A percentile compares a stretch with the other conserved stretches of the same genome.
Conservation (phyloP, 2,113 vertebrate species). For the Sigmodon hispidus region DNA sequence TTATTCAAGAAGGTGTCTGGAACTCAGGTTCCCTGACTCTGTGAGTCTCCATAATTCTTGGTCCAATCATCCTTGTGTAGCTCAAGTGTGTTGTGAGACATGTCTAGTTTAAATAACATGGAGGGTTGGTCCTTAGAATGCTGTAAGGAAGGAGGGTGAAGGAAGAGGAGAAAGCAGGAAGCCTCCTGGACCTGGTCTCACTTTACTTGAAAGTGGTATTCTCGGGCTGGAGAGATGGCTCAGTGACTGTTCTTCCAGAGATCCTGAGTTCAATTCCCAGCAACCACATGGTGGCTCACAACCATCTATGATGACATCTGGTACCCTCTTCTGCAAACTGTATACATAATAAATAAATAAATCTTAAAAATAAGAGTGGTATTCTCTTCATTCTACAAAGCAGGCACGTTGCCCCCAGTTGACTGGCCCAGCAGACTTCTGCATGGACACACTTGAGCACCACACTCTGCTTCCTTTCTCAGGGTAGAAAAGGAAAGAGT, state of each 20-base stretch:
- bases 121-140: neutral
- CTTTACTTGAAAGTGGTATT: neutral
- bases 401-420: neutral
- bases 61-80: neutral
- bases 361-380: no score
- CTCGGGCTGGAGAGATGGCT: no score
- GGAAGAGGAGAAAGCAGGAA: neutral
- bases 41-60: neutral
- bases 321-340: no score
- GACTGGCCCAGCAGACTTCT: neutral
- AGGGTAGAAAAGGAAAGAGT: neutral
- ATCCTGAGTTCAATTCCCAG: no score
- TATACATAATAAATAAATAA: no score
- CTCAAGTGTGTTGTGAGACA: neutral
- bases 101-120: neutral
- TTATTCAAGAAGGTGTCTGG: neutral
- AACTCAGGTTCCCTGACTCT: neutral
- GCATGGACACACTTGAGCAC: rapidly evolving
- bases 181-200: neutral
- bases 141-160: neutral
- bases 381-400: neutral
- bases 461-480: neutral
- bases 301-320: no score
- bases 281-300: no score
- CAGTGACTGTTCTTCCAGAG: no score